A percentile compares a stretch with the other conserved stretches of the same genome.
Conservation (phyloP, 2,113 vertebrate genomes). For the Sclerurus mexicanus region DNA sequence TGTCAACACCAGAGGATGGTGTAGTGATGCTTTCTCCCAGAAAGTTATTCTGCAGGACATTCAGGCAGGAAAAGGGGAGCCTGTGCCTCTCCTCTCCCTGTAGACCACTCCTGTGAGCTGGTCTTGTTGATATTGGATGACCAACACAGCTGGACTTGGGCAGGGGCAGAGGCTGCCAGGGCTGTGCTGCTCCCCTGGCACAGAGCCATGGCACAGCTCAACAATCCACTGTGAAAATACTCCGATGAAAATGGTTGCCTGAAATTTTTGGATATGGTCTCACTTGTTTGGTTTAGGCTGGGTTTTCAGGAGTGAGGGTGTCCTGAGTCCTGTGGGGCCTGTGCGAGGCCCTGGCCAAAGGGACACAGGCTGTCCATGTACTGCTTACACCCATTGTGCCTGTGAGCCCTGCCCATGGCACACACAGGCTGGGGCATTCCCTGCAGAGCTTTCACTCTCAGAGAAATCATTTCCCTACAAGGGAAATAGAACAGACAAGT, state of each 20-base stretch:
- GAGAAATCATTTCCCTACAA: not conserved
- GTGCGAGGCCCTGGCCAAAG: rapidly evolving
- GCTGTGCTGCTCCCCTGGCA: not conserved
- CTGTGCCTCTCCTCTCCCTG: not conserved
- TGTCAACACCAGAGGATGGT: not conserved
- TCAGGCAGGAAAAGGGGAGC: not conserved
- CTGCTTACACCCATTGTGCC: rapidly evolving
- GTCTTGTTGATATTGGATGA: rapidly evolving
- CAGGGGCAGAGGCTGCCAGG: not conserved
- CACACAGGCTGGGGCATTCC: not conserved
- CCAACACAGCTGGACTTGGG: not conserved
- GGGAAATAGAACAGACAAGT: not conserved
- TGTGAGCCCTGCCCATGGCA: not conserved
- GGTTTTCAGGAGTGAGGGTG: not conserved
- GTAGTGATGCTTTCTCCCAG: not conserved
- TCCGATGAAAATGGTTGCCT: not conserved
- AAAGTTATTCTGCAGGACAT: not conserved
- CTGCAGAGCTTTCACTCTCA: not conserved
- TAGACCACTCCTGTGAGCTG: not conserved
- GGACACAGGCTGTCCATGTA: not conserved
- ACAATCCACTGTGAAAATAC: not conserved
- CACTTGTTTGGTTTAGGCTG: not conserved
- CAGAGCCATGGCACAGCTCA: not conserved
- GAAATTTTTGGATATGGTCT: rapidly evolving
- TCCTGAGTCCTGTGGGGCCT: rapidly evolving